Evolutionary conservation across 2,888 invertebrate genomes (phyloP).

Genomic region (Apodemia zela): DNA sequence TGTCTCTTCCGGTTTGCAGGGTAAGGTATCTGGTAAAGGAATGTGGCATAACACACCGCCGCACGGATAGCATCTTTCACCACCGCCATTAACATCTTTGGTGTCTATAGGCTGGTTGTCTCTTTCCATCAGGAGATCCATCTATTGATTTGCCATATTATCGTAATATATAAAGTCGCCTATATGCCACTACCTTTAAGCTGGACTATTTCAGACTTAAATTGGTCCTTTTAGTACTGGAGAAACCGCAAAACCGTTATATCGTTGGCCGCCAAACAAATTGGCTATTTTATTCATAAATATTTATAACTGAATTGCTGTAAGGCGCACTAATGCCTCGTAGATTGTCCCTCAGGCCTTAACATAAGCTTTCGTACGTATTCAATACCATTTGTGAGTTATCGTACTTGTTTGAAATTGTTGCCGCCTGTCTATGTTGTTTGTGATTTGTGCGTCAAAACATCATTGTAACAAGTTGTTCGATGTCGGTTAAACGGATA

Average conservation of each 20-base stretch:
- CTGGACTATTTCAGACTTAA: background rate
- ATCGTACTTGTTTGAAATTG: slow-evolving; percentile 14
- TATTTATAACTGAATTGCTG: slow-evolving; percentile 60
- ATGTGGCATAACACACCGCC: too few species aligned
- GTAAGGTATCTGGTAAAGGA: too few species aligned
- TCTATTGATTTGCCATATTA: too few species aligned
- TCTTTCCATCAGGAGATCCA: too few species aligned
- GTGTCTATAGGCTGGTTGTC: too few species aligned
- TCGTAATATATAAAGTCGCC: background rate
- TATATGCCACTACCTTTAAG: background rate
- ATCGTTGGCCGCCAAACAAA: slow-evolving; percentile 31
- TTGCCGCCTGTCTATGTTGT: slow-evolving; percentile 5
- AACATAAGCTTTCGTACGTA: slow-evolving; percentile 34
- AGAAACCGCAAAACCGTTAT: slow-evolving; percentile 26
- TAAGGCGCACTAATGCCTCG: slow-evolving; percentile 56
- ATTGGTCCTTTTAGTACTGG: slow-evolving; percentile 39
- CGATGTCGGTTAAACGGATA: slow-evolving; percentile 6
- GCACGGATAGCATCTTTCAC: too few species aligned
- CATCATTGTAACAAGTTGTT: slow-evolving; percentile 11
- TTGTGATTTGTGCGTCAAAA: slow-evolving; percentile 14
- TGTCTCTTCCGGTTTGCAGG: too few species aligned
- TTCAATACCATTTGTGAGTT: slow-evolving; percentile 13
- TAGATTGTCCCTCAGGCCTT: slow-evolving; percentile 53
- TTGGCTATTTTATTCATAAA: slow-evolving; percentile 63
- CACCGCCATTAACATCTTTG: too few species aligned